These are phyloP conservation scores for Archilochus colubris DNA, from an alignment of 2,113 vertebrate species.

Conservation along the genomic window DNA sequence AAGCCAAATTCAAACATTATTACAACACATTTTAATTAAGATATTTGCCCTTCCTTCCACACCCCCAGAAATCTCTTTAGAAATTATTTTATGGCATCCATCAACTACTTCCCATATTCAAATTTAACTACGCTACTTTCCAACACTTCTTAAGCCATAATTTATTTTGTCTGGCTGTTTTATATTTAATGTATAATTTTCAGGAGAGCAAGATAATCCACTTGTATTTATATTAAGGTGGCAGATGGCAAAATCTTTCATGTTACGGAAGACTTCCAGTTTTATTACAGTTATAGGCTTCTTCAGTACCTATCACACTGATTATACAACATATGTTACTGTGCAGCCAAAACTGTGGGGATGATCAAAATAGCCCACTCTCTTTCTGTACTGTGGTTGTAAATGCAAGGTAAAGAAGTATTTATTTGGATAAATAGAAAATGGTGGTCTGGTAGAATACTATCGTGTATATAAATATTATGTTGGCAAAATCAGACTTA, in stretches of 20 bases:
- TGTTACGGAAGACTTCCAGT: not conserved
- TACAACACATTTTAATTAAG: conserved; percentile 38
- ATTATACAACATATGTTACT: not conserved
- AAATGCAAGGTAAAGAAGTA: not conserved
- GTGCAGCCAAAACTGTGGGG: not conserved
- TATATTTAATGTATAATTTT: conserved; percentile 56
- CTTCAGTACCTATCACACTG: not conserved
- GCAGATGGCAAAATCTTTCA: conserved; percentile 58
- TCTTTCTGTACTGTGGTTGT: not conserved
- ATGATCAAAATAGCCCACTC: not conserved
- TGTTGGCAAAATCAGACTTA: not conserved
- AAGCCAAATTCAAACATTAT: conserved; percentile 27
- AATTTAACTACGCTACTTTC: not conserved
- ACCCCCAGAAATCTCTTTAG: conserved; percentile 8
- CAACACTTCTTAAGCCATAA: not conserved
- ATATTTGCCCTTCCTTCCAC: not conserved
- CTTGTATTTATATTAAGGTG: conserved; percentile 23
- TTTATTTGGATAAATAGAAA: not conserved
- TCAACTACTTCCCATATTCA: conserved; percentile 7
- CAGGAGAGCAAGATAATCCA: conserved; percentile 46
- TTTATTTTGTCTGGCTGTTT: conserved; percentile 17
- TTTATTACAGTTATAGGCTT: conserved; percentile 18
- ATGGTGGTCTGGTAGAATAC: not conserved
- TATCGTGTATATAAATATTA: not conserved
- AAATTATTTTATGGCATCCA: conserved; percentile 10